Evolutionary conservation across 2,113 vertebrate species (phyloP).

Genomic region (Nothocercus nigrocapillus): DNA sequence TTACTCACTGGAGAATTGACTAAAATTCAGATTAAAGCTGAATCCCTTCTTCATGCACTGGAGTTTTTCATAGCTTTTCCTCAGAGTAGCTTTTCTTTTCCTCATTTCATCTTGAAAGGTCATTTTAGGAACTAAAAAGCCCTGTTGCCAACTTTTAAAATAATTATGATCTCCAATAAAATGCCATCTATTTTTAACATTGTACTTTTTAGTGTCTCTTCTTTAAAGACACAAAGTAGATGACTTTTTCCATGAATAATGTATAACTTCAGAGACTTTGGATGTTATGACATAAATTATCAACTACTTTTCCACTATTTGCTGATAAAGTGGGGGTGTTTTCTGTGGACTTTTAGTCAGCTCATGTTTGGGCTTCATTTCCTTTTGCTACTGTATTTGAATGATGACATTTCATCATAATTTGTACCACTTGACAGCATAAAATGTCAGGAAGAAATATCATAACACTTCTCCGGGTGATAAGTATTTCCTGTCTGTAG

Average conservation of each 20-base stretch:
- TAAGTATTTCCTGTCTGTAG: conserved; percentile 53
- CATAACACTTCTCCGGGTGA: conserved; percentile 56
- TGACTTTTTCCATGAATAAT: conserved; percentile 63
- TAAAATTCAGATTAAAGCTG: conserved; percentile 38
- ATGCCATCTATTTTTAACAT: conserved; percentile 76
- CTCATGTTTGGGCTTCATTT: background rate
- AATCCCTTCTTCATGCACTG: conserved; percentile 10
- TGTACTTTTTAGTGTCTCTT: conserved; percentile 69
- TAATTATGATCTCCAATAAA: conserved; percentile 77
- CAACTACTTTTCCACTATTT: conserved; percentile 61
- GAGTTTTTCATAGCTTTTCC: conserved; percentile 17
- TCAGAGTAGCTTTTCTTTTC: conserved; percentile 35
- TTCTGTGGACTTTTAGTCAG: conserved; percentile 33
- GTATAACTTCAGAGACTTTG: conserved; percentile 59
- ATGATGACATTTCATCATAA: conserved; percentile 59
- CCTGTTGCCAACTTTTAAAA: conserved; percentile 72
- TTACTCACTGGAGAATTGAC: background rate
- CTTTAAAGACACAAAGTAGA: conserved; percentile 70
- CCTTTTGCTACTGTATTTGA: conserved; percentile 56
- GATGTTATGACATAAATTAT: conserved; percentile 69
- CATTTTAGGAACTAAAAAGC: conserved; percentile 63
- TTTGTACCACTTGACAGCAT: conserved; percentile 44
- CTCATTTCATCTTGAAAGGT: conserved; percentile 66
- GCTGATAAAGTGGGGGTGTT: conserved; percentile 63
- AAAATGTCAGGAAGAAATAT: conserved; percentile 75